Base-by-base conservation (phyloP, 2,888 invertebrate genomes). In the Pseudoips prasinana region DNA sequence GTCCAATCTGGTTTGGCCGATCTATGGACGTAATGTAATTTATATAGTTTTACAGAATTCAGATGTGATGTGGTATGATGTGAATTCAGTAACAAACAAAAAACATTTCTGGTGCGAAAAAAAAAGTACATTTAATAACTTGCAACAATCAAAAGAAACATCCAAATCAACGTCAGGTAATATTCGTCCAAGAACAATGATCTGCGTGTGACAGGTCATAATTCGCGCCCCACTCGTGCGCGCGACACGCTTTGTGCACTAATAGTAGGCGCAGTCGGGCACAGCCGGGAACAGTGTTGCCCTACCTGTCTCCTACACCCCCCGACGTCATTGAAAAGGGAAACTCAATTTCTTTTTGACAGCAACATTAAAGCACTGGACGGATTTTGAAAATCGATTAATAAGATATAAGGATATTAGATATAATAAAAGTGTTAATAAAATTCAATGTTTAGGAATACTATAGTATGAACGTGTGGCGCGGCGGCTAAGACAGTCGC, bases 331-430 rank as follows among this genome's bases (percentile, higher is more conserved):
- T 63, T 63, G 50, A 69, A 61, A 53, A 65, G 58, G 60, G 71
- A 68, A 74, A 75, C 66, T 73, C 72, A 81, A 81, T 82, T 81
- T 80, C 76, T 77, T 80, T 82, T 73, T 78, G 78, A 74, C 72
- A 69, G 61, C 60, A 50, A 73, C 63, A 71, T 77, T 74, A 74
- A 61, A 50, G 67, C 57, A 60, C 54, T 51, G 55, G 54, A 58
- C 40, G 46, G 58, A 61, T 63, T 56, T 52, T 41, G 47, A 51
- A 55, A 58, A 57, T 39, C 33, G 23, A 18, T 18, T 18, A 18
- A 18, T 5, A 18, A 18, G 18, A 5, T 5, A 18, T 18, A n/a
- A n/a, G n/a, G n/a, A n/a, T n/a, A n/a, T n/a, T n/a, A n/a, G n/a
- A n/a, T n/a, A n/a, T n/a, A n/a, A n/a, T n/a, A n/a, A n/a, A n/a